Base-by-base conservation (phyloP, 2,888 invertebrate species). In the Papilio gigon region DNA sequence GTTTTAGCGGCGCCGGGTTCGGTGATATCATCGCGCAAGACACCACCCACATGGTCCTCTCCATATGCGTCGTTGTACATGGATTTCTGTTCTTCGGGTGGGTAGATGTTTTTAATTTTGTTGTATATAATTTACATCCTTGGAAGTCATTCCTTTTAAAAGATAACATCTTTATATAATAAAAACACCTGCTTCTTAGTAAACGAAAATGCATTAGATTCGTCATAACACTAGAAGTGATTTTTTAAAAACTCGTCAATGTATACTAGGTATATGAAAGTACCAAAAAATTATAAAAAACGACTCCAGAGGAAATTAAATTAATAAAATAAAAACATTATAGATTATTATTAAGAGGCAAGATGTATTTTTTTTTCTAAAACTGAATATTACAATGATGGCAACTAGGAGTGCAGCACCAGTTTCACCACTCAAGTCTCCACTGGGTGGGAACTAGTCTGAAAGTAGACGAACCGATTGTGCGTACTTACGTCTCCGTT, bases 21-120 rank as follows among this genome's bases (percentile, higher is more conserved):
- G 92, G 93, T 65, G 93, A 93, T 75, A 84, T 93, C 70, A 85
- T 84, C 25, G 87, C 92, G 1, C 88, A 91, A 72, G 87, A 89
- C 74, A 81, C 86, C 62, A 73, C 77, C 47, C 88, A 89, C 75
- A 87, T 92, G 84, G 77, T 91, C 63, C 76, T 92, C 70, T 84
- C 88, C 71, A 88, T 89, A 71, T 84, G 88, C 67, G 83, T 87
- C 66, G 87, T 85, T 73, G 75, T 92, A 71, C 91, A 90, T 75
- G 92, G 92, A 35, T 85, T 85, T 71, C 79, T 92, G 72, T 92
- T 92, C 77, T 92, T 92, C 78, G 92, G 93, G 91, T 92, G 82
- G 73, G 80, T 71, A 44, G 75, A 73, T 70, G 66, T 74, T 71
- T 71, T 71, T 72, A 73, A 73, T 75, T 75, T 72, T 20, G 58